Conservation (phyloP, 2,888 invertebrate species). For the Ferrisia virgata region DNA sequence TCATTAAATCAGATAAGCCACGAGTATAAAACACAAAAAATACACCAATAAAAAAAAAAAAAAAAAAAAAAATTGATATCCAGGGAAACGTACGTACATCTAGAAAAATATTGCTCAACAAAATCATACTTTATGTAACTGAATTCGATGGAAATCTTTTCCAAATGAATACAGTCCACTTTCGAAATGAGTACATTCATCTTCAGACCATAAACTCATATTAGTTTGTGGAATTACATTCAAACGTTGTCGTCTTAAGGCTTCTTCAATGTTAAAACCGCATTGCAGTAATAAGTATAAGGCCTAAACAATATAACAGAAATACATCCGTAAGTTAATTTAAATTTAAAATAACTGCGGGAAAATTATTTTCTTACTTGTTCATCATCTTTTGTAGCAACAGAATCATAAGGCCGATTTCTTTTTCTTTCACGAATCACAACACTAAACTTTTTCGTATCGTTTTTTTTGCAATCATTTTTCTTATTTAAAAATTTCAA, state of each 20-base stretch:
- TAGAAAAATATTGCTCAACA: too few species aligned
- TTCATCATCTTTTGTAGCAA: conserved; percentile 39
- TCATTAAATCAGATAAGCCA: background rate
- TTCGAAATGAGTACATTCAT: conserved; percentile 94
- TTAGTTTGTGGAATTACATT: conserved; percentile 66
- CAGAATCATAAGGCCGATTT: conserved; percentile 23
- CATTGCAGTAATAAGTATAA: conserved; percentile 85
- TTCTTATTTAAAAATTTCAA: conserved; percentile 26
- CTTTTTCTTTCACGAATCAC: conserved; percentile 32
- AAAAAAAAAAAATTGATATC: too few species aligned
- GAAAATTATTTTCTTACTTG: background rate
- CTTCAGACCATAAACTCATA: conserved; percentile 90
- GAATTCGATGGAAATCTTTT: conserved; percentile 92
- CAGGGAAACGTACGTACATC: too few species aligned
- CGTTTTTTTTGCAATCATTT: conserved; percentile 36
- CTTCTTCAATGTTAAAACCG: conserved; percentile 89
- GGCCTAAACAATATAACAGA: conserved; percentile 62
- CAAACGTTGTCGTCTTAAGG: conserved; percentile 73
- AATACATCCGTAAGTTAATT: background rate
- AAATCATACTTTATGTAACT: conserved; percentile 64
- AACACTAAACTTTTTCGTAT: conserved; percentile 26
- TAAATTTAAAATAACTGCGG: background rate
- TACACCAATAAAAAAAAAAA: too few species aligned
- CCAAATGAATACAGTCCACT: conserved; percentile 87
- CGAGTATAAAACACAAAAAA: background rate